A percentile compares a stretch with the other conserved stretches of the same genome.
phyloP scores from a whole-genome alignment of 2,888 invertebrate species.

The Orthosia incerta region DNA sequence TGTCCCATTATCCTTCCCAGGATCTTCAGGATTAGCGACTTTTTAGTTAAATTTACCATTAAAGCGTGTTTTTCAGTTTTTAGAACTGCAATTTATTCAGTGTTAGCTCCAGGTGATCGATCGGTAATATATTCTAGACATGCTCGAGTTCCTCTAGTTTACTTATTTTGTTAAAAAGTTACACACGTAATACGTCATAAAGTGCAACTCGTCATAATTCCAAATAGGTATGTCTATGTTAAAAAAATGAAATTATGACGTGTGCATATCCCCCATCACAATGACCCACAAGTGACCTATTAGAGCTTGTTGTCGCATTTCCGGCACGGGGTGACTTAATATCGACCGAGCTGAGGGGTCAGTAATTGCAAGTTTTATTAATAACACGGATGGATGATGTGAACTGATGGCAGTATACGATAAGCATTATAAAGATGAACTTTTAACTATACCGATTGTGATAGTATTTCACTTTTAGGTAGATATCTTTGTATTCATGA shows the following conservation, averaged over 20 bases:
- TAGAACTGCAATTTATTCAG: too few relatives aligned
- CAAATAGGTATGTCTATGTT: too few relatives aligned
- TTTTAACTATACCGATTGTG: background rate
- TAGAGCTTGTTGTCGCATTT: conserved; percentile 36
- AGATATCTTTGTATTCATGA: background rate
- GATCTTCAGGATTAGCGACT: too few relatives aligned
- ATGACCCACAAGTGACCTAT: conserved; percentile 18
- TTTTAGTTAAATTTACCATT: too few relatives aligned
- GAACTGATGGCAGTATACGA: background rate
- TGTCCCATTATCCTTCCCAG: too few relatives aligned
- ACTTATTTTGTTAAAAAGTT: conserved; percentile 6
- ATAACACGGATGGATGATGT: background rate
- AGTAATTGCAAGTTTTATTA: background rate
- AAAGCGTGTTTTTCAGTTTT: too few relatives aligned
- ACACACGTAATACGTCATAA: too few relatives aligned
- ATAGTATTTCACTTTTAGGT: background rate
- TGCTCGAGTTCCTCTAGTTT: conserved; percentile 16
- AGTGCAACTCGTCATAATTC: too few relatives aligned
- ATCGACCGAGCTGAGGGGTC: conserved; percentile 15
- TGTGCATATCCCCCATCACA: conserved; percentile 17
- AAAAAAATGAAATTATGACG: too few relatives aligned
- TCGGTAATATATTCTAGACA: conserved; percentile 29
- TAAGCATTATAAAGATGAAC: background rate
- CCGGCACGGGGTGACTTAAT: conserved; percentile 28
- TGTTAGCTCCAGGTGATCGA: conserved; percentile 31